Percentiles rank a stretch among this genome's conserved stretches.
These are phyloP conservation scores for Globia sparganii DNA, from an alignment of 2,888 invertebrate species.

Conservation along the genomic window DNA sequence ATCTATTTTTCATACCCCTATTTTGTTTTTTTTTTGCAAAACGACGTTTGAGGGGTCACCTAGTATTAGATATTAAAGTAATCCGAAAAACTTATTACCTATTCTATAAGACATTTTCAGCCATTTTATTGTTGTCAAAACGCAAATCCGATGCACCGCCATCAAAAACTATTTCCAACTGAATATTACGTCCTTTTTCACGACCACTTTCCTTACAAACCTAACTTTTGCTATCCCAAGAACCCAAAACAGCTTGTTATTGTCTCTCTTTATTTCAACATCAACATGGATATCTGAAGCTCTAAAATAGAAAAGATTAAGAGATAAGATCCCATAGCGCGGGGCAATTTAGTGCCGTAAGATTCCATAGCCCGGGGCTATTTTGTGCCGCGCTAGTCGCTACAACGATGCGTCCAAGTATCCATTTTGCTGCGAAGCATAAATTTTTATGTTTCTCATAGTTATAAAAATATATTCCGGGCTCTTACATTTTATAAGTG, in stretches of 20 bases:
- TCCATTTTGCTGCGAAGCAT: slow-evolving; percentile 63
- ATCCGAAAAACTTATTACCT: not conserved
- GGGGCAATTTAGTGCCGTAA: slow-evolving; percentile 45
- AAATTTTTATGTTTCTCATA: slow-evolving; percentile 63
- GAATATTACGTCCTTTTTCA: not conserved
- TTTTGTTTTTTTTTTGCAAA: too few relatives aligned
- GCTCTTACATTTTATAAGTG: slow-evolving; percentile 52
- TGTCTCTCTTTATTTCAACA: slow-evolving; percentile 35
- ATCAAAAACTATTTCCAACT: slow-evolving; percentile 2
- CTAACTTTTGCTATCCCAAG: not conserved
- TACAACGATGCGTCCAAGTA: slow-evolving; percentile 62
- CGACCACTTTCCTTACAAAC: not conserved
- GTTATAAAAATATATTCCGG: slow-evolving; percentile 66
- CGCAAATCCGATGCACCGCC: not conserved
- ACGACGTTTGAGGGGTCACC: too few relatives aligned
- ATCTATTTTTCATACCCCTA: too few relatives aligned
- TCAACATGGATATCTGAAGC: slow-evolving; percentile 30
- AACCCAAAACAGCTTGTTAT: slow-evolving; percentile 16
- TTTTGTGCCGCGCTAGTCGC: slow-evolving; percentile 51
- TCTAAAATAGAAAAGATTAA: slow-evolving; percentile 63
- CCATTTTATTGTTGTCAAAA: not conserved
- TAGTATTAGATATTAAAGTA: too few relatives aligned
- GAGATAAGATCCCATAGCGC: slow-evolving; percentile 41
- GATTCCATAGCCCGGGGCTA: slow-evolving; percentile 34
- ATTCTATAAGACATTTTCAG: not conserved